phyloP scores from a whole-genome alignment of 2,113 vertebrate species.

The Pelodiscus sinensis region DNA sequence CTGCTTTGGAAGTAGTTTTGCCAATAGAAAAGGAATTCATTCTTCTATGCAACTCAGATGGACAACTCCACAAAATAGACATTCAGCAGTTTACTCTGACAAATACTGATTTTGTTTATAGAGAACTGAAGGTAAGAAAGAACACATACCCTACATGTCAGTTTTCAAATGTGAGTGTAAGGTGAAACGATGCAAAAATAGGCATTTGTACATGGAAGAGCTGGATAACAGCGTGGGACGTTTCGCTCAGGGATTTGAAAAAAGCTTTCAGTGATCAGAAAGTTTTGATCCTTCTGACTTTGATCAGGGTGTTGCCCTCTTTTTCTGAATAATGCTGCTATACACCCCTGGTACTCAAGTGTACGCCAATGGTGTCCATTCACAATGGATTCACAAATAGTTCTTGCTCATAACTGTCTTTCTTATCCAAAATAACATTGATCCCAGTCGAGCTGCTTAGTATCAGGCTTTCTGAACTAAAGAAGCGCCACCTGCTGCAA shows the following conservation, averaged over 20 bases:
- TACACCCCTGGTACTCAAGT: neutral
- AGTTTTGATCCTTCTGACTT: neutral
- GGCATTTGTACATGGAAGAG: neutral
- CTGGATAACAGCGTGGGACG: neutral
- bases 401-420: neutral
- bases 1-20: slow-evolving; percentile 81
- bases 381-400: neutral
- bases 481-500: neutral
- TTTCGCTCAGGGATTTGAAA: neutral
- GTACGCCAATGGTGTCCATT: neutral
- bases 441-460: neutral
- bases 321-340: neutral
- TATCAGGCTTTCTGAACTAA: neutral
- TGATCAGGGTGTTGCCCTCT: neutral
- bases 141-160: neutral
- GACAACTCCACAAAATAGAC: slow-evolving; percentile 79
- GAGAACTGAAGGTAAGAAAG: slow-evolving; percentile 73
- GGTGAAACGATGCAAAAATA: neutral
- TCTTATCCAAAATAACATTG: neutral
- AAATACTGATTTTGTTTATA: slow-evolving; percentile 69
- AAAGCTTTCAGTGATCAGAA: neutral
- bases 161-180: neutral
- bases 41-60: slow-evolving; percentile 77
- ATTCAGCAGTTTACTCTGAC: slow-evolving; percentile 79
- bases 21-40: slow-evolving; percentile 84